phyloP scores from a whole-genome alignment of 2,113 vertebrate genomes.

The Antennarius striatus region DNA sequence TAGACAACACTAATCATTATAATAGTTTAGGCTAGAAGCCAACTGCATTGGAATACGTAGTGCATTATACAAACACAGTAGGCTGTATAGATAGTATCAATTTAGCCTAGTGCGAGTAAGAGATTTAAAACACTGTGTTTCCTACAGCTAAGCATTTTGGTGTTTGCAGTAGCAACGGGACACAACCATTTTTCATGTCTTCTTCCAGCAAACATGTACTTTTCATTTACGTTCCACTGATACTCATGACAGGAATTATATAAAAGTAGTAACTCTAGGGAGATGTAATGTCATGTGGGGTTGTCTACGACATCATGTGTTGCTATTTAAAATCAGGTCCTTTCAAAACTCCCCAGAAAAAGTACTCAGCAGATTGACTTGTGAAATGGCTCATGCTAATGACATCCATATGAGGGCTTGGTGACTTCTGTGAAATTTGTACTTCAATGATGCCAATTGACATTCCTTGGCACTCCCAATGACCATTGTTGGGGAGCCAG shows the following conservation, averaged over 20 bases:
- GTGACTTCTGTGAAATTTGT: too few relatives aligned
- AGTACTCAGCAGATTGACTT: too few relatives aligned
- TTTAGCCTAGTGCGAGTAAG: not conserved
- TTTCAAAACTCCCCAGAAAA: too few relatives aligned
- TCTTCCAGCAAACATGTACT: not conserved
- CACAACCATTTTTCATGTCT: not conserved
- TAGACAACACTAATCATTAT: conserved; percentile 9
- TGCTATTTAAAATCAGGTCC: too few relatives aligned
- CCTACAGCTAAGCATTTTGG: not conserved
- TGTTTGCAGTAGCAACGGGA: not conserved
- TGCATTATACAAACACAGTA: conserved; percentile 6
- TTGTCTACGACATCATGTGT: too few relatives aligned
- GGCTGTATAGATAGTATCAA: not conserved
- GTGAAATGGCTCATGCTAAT: too few relatives aligned
- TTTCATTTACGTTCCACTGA: not conserved
- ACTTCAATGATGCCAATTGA: too few relatives aligned
- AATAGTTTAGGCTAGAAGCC: conserved; percentile 12
- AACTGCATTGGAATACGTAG: conserved; percentile 19
- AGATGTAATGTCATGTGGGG: too few relatives aligned
- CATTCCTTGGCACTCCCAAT: too few relatives aligned
- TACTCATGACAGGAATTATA: not conserved
- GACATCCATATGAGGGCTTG: too few relatives aligned
- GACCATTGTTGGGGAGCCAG: too few relatives aligned
- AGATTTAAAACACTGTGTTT: conserved; percentile 5
- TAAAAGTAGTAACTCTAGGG: not conserved